Evolutionary conservation across 1,140 invertebrate species (phyloP).

Genomic region (Brachionus asplanchnoidis): DNA sequence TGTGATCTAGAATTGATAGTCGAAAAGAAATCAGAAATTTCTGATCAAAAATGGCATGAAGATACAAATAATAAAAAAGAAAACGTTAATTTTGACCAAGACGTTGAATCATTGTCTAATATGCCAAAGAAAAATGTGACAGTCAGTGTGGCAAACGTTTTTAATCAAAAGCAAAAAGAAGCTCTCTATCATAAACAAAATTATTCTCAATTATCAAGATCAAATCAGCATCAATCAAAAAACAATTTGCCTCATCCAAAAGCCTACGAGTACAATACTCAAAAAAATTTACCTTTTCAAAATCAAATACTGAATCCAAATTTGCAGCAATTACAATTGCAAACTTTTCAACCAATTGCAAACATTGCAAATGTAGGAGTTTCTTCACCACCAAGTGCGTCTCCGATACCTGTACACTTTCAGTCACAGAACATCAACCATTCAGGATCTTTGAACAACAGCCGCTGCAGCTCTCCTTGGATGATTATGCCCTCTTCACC

Average conservation of each 20-base stretch:
- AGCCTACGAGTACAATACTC: not conserved
- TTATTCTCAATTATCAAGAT: not conserved
- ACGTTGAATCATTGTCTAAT: not conserved
- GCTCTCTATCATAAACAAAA: not conserved
- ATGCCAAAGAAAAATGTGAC: not conserved
- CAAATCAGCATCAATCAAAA: not conserved
- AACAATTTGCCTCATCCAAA: not conserved
- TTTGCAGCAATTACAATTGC: not conserved
- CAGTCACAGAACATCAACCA: not conserved
- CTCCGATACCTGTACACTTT: not conserved
- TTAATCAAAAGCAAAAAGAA: conserved; percentile 28
- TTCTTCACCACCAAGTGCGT: conserved; percentile 15
- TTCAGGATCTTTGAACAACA: conserved; percentile 22
- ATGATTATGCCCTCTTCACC: not conserved
- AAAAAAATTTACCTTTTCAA: not conserved
- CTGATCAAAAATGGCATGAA: not conserved
- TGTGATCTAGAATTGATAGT: not conserved
- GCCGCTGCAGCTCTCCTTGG: conserved; percentile 35
- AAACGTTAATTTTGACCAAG: not conserved
- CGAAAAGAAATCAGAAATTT: not conserved
- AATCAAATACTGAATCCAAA: not conserved
- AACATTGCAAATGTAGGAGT: not conserved
- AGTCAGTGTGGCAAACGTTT: not conserved
- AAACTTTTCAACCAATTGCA: conserved; percentile 21
- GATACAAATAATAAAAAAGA: not conserved